Evolutionary conservation across 2,888 invertebrate species (phyloP), one percentile per base, ranked within the genome.

Genomic region (Mimumesa dahlbomi): DNA sequence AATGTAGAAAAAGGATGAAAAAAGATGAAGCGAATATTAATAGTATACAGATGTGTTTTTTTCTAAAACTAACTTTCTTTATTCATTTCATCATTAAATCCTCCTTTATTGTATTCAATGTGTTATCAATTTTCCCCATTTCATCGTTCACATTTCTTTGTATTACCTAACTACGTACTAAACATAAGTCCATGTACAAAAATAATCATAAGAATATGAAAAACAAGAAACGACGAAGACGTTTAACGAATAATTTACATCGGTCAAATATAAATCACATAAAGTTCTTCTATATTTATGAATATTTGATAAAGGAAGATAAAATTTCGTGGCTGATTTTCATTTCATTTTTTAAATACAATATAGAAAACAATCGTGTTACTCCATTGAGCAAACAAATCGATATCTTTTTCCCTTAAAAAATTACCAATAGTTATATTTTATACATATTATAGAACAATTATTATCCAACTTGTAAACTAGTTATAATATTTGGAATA

Each of bases 31-130:
- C n/a, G n/a, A n/a, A n/a, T 25, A 16, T 21, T 21, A 22, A 46
- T 25, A 46, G n/a, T 42, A 19, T 25, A 43, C 16, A 2, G 16
- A n/a, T n/a, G 14, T 57, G 3, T 31, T 21, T 29, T 70, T 67
- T 64, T 79, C 77, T 79, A 80, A 79, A 79, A 79, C 80, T 79
- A 79, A 77, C 58, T 79, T 75, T 77, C 63, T 79, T 79, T 79
- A 79, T 80, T 79, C 56, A 57, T 67, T 58, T 62, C 65, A 50
- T 68, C 69, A 52, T 80, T 75, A 75, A 65, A 68, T 50, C 62
- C 56, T 53, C 76, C 68, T 63, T 76, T 79, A 72, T 74, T 74
- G 80, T 79, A 79, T 79, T 59, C 77, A 75, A 79, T 79, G 63
- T 65, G 49, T 76, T 67, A 72, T 52, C 48, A 59, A 54, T 70